phyloP scores from a whole-genome alignment of 2,888 invertebrate species.

The Endotricha flammealis region DNA sequence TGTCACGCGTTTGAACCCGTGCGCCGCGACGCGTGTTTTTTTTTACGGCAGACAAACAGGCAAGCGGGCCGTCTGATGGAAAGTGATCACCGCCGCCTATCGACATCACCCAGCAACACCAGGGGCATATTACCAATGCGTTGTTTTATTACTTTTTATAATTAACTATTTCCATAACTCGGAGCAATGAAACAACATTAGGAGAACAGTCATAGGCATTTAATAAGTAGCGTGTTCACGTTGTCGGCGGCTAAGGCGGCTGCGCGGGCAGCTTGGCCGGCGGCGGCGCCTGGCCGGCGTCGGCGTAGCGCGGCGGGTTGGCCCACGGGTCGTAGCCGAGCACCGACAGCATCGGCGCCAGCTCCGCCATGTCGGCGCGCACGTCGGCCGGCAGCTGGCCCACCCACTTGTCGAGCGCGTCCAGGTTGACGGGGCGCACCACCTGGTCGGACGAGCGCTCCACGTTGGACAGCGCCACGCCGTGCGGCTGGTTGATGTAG shows the following conservation, averaged over 20 bases:
- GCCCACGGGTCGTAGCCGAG: conserved; percentile 97
- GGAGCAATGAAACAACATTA: neutral
- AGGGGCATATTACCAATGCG: no score
- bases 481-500: conserved; percentile 96
- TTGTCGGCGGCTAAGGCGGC: conserved; percentile 23
- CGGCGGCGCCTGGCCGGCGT: conserved; percentile 52
- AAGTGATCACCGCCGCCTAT: no score
- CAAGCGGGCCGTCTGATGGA: no score
- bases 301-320: conserved; percentile 96
- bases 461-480: conserved; percentile 96
- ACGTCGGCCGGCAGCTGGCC: conserved; percentile 94
- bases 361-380: conserved; percentile 92
- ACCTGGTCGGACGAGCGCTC: conserved; percentile 99
- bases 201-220: neutral
- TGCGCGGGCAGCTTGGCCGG: conserved; percentile 25
- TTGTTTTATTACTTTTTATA: no score
- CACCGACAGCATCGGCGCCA: conserved; percentile 96
- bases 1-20: no score
- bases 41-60: no score
- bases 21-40: no score
- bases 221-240: conserved; percentile 17
- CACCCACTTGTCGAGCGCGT: conserved; percentile 96
- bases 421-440: conserved; percentile 97
- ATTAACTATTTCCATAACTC: no score
- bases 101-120: no score